Evolutionary conservation across 2,113 vertebrate genomes (phyloP), one percentile per base, ranked within the genome.

Genomic region (Parus major): DNA sequence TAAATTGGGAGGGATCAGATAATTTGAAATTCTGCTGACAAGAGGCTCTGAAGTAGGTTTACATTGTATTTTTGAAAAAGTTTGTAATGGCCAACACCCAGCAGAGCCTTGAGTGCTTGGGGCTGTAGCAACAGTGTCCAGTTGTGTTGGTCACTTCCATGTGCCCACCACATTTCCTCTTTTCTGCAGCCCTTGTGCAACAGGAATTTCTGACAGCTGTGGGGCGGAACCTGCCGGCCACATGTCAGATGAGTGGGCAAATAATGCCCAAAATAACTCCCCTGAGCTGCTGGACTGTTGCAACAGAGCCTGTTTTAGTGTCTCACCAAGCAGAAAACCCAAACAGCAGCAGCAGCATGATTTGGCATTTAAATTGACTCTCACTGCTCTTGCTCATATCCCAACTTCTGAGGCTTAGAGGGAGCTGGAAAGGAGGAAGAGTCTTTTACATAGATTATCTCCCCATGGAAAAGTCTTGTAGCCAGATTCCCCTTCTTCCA

Each of bases 141-240:
- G 78, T 82, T 0, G 0, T 33, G 35, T 56, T 70, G 42, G 56
- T 56, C 71, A 77, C 35, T 70, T 70, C 47, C 56, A 2, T 41
- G 41, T 77, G 63, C 69, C 52, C 11, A 19, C 23, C 11, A 2
- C 0, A 0, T 2, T 95, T 93, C 94, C 73, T 86, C 49, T 63
- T 92, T 50, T 18, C 73, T 65, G 11, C 25, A 55, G 47, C 23
- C 44, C 3, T 82, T 87, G 42, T 47, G 91, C 53, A 91, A 94
- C 1, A 76, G 53, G 39, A 42, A 27, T 70, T 73, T 61, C 0
- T 41, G 64, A 47, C 2, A 2, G 7, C 7, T 12, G 31, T 20
- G 23, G 5, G 63, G 22, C 0, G 0, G 72, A 84, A 72, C 42
- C 29, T 6, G 4, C 56, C 72, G 33, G 1, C 46, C 35, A 0